Base-by-base conservation (phyloP, 2,888 invertebrate species). In the Ischnura elegans region DNA sequence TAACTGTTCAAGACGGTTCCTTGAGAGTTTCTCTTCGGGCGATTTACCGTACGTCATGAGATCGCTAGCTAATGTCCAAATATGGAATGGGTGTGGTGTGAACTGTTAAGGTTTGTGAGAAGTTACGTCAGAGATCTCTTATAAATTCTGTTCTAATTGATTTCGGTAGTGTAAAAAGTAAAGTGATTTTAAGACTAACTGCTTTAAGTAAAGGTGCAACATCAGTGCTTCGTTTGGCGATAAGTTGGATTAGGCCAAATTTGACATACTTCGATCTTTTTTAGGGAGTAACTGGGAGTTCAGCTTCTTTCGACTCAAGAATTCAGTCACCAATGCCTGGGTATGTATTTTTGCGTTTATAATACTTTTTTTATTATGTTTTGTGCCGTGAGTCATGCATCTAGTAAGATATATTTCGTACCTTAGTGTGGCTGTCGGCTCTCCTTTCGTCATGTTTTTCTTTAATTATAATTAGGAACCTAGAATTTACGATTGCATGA, bases 1-100 rank as follows among this genome's bases (percentile, higher is more conserved):
- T 61, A 36, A 36, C 0, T 76, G 2, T 36, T 36, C 13, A 36
- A 16, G 21, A 76, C 76, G 36, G 2, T 36, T 76, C 36, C 76
- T 16, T 2, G 5, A 76, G 25, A 29, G 29, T 10, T 36, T n/a
- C 76, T 43, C 21, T 36, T 61, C 43, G 43, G 55, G 10, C 90
- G 21, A 43, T 25, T 55, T 61, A 25, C 87, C 5, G 16, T 55
- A 25, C 90, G 61, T 61, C 61, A 61, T 55, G 43, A 90, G 51
- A n/a, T 61, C n/a, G 43, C 61, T 29, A 45, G 61, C 61, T 61
- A 61, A 90, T 90, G 90, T 90, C 90, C 90, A 61, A 55, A 90
- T 90, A 90, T 61, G 90, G 90, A 61, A 90, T 61, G 90, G 90
- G 90, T 90, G 90, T 90, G 90, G 90, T 90, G 90, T 90, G 90